Conservation (phyloP, 2,797 vertebrate species). For the Morus bassanus region DNA sequence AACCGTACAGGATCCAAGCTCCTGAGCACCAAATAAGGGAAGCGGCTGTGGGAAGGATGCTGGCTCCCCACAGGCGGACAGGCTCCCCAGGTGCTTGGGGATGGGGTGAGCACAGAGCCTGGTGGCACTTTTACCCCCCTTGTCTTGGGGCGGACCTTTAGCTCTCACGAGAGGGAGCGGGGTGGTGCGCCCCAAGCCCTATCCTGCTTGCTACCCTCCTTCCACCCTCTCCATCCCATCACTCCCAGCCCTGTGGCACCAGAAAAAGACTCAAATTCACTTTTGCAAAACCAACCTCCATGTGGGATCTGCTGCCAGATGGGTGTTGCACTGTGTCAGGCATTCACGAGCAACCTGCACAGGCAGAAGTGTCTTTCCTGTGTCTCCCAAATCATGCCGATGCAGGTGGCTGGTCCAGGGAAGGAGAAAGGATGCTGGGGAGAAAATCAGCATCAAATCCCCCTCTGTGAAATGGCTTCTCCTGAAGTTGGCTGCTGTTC, state of each 20-base stretch:
- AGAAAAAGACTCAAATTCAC: background rate
- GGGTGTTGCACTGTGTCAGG: background rate
- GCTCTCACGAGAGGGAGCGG: no score
- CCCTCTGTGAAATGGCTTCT: constrained; percentile 21
- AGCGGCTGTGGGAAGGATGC: background rate
- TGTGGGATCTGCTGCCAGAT: background rate
- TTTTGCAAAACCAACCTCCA: background rate
- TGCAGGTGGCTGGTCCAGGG: background rate
- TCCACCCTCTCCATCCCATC: background rate
- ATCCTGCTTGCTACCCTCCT: background rate
- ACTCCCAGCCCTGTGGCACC: background rate
- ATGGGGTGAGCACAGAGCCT: background rate
- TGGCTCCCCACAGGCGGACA: background rate
- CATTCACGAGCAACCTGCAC: background rate
- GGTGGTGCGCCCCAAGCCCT: no score
- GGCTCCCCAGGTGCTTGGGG: constrained; percentile 16
- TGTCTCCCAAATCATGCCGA: background rate
- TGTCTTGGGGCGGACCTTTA: background rate
- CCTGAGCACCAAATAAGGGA: constrained; percentile 71
- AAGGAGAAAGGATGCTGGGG: background rate
- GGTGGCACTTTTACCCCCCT: background rate
- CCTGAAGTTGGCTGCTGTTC: constrained; percentile 19
- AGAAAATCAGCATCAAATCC: background rate
- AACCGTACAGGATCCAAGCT: constrained; percentile 25
- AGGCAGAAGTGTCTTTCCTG: background rate